Percentiles rank a stretch among this genome's conserved stretches.
These are phyloP conservation scores for Habrosyne pyritoides DNA, from an alignment of 2,888 invertebrate species.

Conservation along the genomic window DNA sequence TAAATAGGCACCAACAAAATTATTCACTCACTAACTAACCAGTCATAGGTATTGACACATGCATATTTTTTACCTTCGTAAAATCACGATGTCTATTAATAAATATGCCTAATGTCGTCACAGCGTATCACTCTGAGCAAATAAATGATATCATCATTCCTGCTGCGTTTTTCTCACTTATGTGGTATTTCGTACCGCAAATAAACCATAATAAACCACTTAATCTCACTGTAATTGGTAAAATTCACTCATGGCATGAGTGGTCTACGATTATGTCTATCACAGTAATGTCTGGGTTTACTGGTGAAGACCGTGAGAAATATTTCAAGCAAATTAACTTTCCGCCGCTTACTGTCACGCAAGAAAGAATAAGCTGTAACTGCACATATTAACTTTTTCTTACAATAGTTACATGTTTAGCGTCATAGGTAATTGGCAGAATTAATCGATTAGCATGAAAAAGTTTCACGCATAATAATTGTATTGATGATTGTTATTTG, in stretches of 20 bases:
- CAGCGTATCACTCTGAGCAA: slow-evolving; percentile 19
- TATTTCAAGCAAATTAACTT: slow-evolving; percentile 67
- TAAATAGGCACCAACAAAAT: too few species aligned
- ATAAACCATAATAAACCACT: slow-evolving; percentile 29
- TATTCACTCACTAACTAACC: neutral
- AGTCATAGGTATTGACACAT: neutral
- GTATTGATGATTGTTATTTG: slow-evolving; percentile 54
- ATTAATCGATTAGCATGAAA: slow-evolving; percentile 57
- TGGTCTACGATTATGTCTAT: slow-evolving; percentile 35
- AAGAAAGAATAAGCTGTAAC: slow-evolving; percentile 59
- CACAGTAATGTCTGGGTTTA: slow-evolving; percentile 48
- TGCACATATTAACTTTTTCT: slow-evolving; percentile 52
- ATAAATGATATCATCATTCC: slow-evolving; percentile 38
- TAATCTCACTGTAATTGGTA: slow-evolving; percentile 28
- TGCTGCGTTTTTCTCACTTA: slow-evolving; percentile 21
- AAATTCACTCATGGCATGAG: slow-evolving; percentile 30
- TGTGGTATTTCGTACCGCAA: slow-evolving; percentile 29
- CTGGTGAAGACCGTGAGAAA: slow-evolving; percentile 72
- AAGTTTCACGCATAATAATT: slow-evolving; percentile 57
- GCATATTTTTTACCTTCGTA: slow-evolving; percentile 10
- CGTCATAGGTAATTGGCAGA: slow-evolving; percentile 45
- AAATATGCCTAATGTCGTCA: neutral
- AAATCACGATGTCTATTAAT: slow-evolving; percentile 23
- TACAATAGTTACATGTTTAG: slow-evolving; percentile 50
- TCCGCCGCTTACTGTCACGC: slow-evolving; percentile 71